Evolutionary conservation across 2,113 vertebrate genomes (phyloP).

Genomic region (Amphiprion percula): DNA sequence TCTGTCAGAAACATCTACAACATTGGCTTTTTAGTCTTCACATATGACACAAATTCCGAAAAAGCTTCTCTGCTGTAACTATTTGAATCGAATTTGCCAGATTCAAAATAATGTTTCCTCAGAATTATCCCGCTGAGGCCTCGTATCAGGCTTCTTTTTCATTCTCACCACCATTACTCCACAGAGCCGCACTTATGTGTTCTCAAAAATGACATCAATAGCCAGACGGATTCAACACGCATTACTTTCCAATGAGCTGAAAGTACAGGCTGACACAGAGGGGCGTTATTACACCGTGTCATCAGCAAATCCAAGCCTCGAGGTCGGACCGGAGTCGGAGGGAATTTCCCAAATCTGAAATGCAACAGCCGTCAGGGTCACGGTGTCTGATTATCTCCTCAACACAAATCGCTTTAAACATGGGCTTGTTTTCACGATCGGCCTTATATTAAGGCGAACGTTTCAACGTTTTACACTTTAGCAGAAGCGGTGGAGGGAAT

Average conservation of each 20-base stretch:
- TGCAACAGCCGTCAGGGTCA: background rate
- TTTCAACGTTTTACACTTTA: background rate
- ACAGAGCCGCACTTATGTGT: background rate
- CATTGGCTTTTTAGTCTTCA: too few relatives aligned
- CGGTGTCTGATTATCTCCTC: constrained; percentile 37
- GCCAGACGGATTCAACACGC: constrained; percentile 18
- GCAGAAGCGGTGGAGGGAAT: constrained; percentile 1
- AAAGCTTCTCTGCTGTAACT: too few relatives aligned
- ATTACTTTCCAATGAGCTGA: constrained; percentile 44
- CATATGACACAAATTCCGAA: too few relatives aligned
- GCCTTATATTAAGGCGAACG: background rate
- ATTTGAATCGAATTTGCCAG: background rate
- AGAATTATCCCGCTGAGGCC: constrained; percentile 16
- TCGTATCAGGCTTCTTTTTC: background rate
- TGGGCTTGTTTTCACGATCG: background rate
- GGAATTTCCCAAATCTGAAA: constrained; percentile 25
- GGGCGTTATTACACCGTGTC: constrained; percentile 40
- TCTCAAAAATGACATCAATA: constrained; percentile 30
- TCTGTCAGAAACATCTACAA: too few relatives aligned
- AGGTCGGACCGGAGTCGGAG: constrained; percentile 10
- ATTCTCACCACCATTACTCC: constrained; percentile 33
- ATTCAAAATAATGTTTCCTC: constrained; percentile 15
- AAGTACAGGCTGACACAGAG: constrained; percentile 19
- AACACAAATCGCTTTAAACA: constrained; percentile 23
- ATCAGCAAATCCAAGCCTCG: constrained; percentile 8